These are phyloP conservation scores for Aldabrachelys gigantea DNA, from an alignment of 2,113 vertebrate species.

Conservation along the genomic window DNA sequence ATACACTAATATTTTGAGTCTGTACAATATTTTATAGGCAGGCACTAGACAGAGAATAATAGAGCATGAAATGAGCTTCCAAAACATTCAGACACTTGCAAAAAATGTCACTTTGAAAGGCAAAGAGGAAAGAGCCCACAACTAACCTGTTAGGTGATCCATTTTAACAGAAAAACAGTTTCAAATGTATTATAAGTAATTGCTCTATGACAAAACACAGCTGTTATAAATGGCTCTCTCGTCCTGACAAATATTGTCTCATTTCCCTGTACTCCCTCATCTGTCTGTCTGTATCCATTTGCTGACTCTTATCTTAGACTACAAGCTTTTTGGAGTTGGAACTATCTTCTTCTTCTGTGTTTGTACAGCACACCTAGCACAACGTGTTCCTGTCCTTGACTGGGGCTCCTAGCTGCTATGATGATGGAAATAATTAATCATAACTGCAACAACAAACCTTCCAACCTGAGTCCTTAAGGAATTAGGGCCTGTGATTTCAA, in stretches of 20 bases:
- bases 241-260: background rate
- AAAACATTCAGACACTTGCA: background rate
- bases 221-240: background rate
- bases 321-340: background rate
- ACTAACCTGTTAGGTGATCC: background rate
- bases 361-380: background rate
- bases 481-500: background rate
- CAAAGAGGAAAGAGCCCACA: conserved; percentile 1
- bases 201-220: background rate
- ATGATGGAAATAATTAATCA: background rate
- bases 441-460: background rate
- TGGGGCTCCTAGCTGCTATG: background rate
- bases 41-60: background rate
- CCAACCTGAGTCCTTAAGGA: background rate
- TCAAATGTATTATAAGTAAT: conserved; percentile 18
- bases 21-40: background rate
- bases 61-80: conserved; percentile 14
- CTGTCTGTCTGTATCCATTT: background rate
- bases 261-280: background rate
- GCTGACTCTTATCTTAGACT: background rate
- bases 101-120: background rate
- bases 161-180: conserved; percentile 9
- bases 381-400: background rate
- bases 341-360: background rate
- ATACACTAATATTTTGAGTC: background rate